Evolutionary conservation across 2,113 vertebrate genomes (phyloP).

Genomic region (Aramus guarauna): DNA sequence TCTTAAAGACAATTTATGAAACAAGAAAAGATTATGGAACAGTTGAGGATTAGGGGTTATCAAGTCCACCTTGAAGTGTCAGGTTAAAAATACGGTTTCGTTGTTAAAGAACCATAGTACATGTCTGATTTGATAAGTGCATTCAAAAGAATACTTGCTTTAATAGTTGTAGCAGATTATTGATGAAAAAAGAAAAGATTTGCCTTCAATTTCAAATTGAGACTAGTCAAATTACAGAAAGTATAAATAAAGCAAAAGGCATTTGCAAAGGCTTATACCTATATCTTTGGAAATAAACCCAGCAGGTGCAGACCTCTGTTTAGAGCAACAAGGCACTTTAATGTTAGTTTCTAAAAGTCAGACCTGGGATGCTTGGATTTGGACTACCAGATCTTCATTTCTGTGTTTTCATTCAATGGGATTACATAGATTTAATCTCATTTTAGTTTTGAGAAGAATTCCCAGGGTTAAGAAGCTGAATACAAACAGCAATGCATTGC

Average conservation of each 20-base stretch:
- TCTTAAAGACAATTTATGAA: conserved; percentile 66
- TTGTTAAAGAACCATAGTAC: neutral
- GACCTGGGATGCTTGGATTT: neutral
- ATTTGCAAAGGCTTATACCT: neutral
- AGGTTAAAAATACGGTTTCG: neutral
- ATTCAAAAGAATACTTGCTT: neutral
- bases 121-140: neutral
- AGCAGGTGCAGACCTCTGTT: conserved; percentile 1
- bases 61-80: conserved; percentile 23
- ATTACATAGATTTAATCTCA: neutral
- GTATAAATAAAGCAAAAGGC: neutral
- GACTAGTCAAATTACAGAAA: neutral
- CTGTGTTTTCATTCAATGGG: neutral
- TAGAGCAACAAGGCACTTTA: neutral
- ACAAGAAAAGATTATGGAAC: conserved; percentile 48
- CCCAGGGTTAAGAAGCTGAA: neutral
- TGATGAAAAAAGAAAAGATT: neutral
- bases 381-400: neutral
- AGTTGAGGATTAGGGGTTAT: conserved; percentile 46
- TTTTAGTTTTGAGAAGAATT: neutral
- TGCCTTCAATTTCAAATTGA: neutral
- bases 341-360: neutral
- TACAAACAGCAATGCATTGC: neutral
- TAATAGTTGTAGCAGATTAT: neutral
- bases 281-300: neutral